Conservation (phyloP, 2,888 invertebrate genomes). For the Polia nebulosa region DNA sequence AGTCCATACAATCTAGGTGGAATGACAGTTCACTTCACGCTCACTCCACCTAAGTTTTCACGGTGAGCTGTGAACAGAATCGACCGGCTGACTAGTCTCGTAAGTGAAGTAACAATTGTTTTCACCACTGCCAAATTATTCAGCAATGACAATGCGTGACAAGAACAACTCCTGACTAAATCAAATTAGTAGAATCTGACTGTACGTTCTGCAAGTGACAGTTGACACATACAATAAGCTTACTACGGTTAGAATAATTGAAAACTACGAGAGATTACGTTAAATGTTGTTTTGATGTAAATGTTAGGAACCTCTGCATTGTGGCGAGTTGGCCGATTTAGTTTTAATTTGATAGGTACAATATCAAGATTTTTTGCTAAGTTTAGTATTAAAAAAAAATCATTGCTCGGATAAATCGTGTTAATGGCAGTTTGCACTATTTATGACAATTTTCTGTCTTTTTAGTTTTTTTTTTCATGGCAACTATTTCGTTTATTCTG, state of each 20-base stretch:
- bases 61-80: too few species aligned
- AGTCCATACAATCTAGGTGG: too few species aligned
- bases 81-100: background rate
- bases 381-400: too few species aligned
- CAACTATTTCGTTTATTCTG: too few species aligned
- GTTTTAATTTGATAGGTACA: background rate
- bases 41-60: too few species aligned
- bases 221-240: constrained; percentile 17
- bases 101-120: constrained; percentile 31
- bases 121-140: constrained; percentile 51
- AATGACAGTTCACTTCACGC: too few species aligned
- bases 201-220: constrained; percentile 17
- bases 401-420: too few species aligned
- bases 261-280: background rate
- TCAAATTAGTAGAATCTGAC: constrained; percentile 33
- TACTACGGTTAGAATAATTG: constrained; percentile 3
- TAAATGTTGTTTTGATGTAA: background rate
- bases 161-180: constrained; percentile 39
- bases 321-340: background rate
- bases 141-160: constrained; percentile 39
- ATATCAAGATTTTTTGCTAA: too few species aligned
- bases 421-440: too few species aligned
- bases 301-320: background rate
- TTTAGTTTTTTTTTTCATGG: too few species aligned
- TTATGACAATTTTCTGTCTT: too few species aligned